phyloP scores from a whole-genome alignment of 1,140 invertebrate genomes.

The Trichoplusia ni region DNA sequence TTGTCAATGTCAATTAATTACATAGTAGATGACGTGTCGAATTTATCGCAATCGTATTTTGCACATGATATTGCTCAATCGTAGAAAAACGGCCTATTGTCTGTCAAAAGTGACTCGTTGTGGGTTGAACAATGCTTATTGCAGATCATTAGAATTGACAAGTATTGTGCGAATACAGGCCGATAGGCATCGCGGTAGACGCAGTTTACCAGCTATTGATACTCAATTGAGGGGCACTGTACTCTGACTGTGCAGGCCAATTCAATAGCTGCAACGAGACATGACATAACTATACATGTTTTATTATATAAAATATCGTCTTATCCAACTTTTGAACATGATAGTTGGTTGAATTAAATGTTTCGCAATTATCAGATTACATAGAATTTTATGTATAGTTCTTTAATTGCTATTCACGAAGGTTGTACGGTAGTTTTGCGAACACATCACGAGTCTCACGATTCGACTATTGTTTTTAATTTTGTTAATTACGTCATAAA shows the following conservation, averaged over 20 bases:
- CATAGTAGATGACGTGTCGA: slow-evolving; percentile 9
- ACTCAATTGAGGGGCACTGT: slow-evolving; percentile 14
- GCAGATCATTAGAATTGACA: slow-evolving; percentile 41
- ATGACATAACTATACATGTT: not conserved
- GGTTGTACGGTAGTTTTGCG: not conserved
- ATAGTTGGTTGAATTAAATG: not conserved
- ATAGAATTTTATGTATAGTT: not conserved
- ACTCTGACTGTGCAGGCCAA: too few relatives aligned
- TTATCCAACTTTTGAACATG: not conserved
- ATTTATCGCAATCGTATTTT: slow-evolving; percentile 12
- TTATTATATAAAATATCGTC: not conserved
- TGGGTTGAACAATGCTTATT: slow-evolving; percentile 45
- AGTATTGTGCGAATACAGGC: slow-evolving; percentile 27
- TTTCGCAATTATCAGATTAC: not conserved
- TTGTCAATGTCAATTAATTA: slow-evolving; percentile 6
- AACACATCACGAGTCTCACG: not conserved
- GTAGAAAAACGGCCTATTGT: slow-evolving; percentile 24
- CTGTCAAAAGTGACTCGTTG: slow-evolving; percentile 21
- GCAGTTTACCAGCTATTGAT: slow-evolving; percentile 1
- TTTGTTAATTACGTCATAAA: not conserved
- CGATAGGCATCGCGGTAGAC: not conserved
- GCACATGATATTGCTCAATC: slow-evolving; percentile 25
- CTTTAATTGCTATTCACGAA: slow-evolving; percentile 1
- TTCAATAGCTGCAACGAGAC: slow-evolving; percentile 1
- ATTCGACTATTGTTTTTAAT: not conserved